Base-by-base conservation (phyloP, 1,140 invertebrate genomes). In the Phenacoccus solenopsis region DNA sequence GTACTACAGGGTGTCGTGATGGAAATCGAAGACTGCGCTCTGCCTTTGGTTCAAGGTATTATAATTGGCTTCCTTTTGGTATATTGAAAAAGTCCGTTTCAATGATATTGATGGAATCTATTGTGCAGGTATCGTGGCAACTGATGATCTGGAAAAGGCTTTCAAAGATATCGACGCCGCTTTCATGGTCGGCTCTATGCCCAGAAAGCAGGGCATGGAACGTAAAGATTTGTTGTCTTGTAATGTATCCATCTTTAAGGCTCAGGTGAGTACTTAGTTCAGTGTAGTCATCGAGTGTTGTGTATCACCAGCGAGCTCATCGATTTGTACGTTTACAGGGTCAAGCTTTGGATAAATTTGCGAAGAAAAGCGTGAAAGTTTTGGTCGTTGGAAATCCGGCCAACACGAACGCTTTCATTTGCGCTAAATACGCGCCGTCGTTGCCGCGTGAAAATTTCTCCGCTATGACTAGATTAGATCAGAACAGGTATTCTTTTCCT, bases 311-410 rank as follows among this genome's bases (percentile, higher is more conserved):
- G n/a, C n/a, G n/a, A n/a, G n/a, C n/a, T n/a, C n/a, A 67, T 7
- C 12, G 12, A 13, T 68, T n/a, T 61, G 35, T 70, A 68, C 28
- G 70, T 35, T 74, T 74, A 20, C 72, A 80, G 82, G 98, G 97
- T 16, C 85, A 94, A 77, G 95, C 97, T 13, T 78, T 99, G 0
- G 90, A 98, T 73, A 88, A 95, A 79, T 86, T 87, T 79, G 94
- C 97, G 1, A 93, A 92, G 74, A 98, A 98, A 77, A 89, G 89
- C 77, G 93, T 98, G 20, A 98, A 98, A 81, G 90, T 96, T 21
- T 81, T 99, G 20, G 96, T 99, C 57, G 97, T 99, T 76, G 98
- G 98, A 35, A 99, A 99, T 80, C 98, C 98, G 64, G 98, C 98
- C 0, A 99, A 99, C 78, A 99, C 98, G 0, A 99, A 99, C 84